A percentile compares a stretch with the other conserved stretches of the same genome.
Evolutionary conservation across 2,797 vertebrate genomes (phyloP).

Genomic region (Crocidura indochinensis): DNA sequence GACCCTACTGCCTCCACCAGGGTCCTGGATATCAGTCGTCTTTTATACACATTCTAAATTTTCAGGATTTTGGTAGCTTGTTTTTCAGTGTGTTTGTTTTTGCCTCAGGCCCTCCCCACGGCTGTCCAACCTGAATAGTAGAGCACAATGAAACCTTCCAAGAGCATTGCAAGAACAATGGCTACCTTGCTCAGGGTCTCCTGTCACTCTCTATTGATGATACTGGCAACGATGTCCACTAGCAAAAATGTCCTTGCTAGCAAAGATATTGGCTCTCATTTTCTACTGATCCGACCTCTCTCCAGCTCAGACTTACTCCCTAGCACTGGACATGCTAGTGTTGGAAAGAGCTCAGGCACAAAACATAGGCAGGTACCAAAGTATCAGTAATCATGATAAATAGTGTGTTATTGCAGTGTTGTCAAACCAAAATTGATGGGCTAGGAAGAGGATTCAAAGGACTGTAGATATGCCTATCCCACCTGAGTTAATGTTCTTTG

Average conservation of each 20-base stretch:
- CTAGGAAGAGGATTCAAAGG: too few species aligned
- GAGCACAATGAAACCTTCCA: not conserved
- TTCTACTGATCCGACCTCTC: not conserved
- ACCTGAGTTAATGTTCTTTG: constrained; percentile 19
- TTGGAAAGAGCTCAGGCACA: not conserved
- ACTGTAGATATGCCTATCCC: not conserved
- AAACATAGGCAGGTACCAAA: not conserved
- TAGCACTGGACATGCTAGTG: not conserved
- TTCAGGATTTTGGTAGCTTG: too few species aligned
- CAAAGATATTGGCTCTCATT: not conserved
- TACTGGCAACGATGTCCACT: not conserved
- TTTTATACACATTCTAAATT: too few species aligned
- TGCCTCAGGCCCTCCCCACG: too few species aligned
- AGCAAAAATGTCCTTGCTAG: too few species aligned
- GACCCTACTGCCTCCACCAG: too few species aligned
- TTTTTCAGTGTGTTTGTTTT: too few species aligned
- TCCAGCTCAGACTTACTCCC: not conserved
- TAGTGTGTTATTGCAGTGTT: too few species aligned
- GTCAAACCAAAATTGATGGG: too few species aligned
- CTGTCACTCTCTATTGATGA: not conserved
- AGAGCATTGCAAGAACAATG: not conserved
- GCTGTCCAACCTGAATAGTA: too few species aligned
- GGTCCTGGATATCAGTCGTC: too few species aligned
- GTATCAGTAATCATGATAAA: not conserved
- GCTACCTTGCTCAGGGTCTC: not conserved